Evolutionary conservation across 2,888 invertebrate species (phyloP), one percentile per base, ranked within the genome.

Genomic region (Heterodera filipjevi): DNA sequence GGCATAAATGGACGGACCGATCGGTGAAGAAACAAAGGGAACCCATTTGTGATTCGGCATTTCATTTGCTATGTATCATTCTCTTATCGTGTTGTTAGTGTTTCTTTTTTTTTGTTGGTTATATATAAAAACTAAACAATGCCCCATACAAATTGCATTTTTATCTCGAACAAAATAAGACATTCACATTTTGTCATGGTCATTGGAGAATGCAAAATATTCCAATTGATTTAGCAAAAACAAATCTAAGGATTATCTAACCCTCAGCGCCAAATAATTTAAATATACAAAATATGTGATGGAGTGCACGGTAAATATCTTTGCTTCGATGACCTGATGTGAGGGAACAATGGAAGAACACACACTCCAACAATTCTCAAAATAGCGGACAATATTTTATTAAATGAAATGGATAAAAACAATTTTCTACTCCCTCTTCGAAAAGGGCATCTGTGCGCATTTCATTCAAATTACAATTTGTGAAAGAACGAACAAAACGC

Each of bases 401-500:
- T 8, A n/a, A n/a, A 27, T n/a, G n/a, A 27, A 5, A 27, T 27
- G 22, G 22, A 19, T 0, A 59, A 27, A 27, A 27, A 10, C 27
- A 59, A 27, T 8, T 27, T 14, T 53, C 22, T 22, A 1, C 5
- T 59, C 19, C 16, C 12, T 49, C 49, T 16, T 49, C 16, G 8
- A 14, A 14, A 19, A 49, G 59, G 59, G 27, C 10, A 27, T 59
- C 27, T 53, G 22, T 53, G 53, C 53, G 53, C 59, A 27, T 59
- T 59, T 59, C 10, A 59, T 59, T 59, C 8, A 27, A 27, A 22
- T 27, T 59, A 27, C 27, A 16, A 59, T 59, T 59, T 59, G 59
- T 68, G 68, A 68, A 68, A 68, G 68, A 68, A 68, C 68, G 68
- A 16, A 68, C 68, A 68, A 68, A 68, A 68, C 68, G 68, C 68